Evolutionary conservation across 2,888 invertebrate genomes (phyloP), one percentile per base, ranked within the genome.

Genomic region (Chaetogeoica ovagalla): DNA sequence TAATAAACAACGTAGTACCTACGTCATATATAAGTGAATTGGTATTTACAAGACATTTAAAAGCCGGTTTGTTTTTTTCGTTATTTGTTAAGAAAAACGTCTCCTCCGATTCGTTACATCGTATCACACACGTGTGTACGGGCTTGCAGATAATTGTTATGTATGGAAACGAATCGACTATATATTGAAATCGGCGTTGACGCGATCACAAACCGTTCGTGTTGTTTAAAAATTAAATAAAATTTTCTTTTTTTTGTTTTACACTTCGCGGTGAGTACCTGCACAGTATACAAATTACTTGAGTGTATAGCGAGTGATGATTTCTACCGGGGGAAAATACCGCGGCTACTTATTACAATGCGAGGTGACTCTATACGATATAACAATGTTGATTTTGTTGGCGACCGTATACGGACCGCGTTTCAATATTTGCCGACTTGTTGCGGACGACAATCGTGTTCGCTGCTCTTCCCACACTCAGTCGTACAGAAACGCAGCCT

Each of bases 361-460:
- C 11, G 1, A 9, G 8, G 43, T 43, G 9, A 39, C 71, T 71
- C n/a, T 39, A 63, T n/a, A 43, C 63, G 71, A 71, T 21, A 62
- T 71, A 79, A 79, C 65, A 63, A 70, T 79, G 79, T 79, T 79
- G 62, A 79, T 55, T 63, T 63, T 71, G 69, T 70, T 63, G 69
- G 62, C 55, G 30, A 4, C 70, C 15, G 79, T 62, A 39, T 39
- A 52, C 69, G 37, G 69, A 70, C 77, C 37, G 62, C 57, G n/a
- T 17, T 43, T 79, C 57, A 79, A 71, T 71, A 79, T 79, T 79
- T 79, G 71, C 52, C 43, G 9, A 63, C 79, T 71, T 57, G 55
- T 71, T 71, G 30, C 30, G 79, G 62, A 62, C 79, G 62, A 62
- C 79, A 63, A 57, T 77, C 62, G 13, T 63, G 55, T 59, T 59